Base-by-base conservation (phyloP, 2,888 invertebrate genomes). In the Buathra laborator region DNA sequence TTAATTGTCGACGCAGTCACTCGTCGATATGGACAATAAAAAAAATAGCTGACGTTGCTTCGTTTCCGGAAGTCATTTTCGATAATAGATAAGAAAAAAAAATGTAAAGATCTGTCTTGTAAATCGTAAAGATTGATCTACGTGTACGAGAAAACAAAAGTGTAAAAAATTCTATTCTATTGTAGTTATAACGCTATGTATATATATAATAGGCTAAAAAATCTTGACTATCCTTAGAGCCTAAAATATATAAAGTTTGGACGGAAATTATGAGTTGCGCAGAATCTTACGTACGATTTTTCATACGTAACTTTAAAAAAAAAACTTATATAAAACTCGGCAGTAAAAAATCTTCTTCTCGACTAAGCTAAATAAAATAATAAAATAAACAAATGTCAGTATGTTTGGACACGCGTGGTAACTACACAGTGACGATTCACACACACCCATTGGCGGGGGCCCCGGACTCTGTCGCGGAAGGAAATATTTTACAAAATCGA, bases 191-290 rank as follows among this genome's bases (percentile, higher is more conserved):
- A 37, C 64, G 68, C 51, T 43, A 77, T 71, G 24, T 56, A 67
- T 53, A 71, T 53, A 71, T 76, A 80, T 48, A 64, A 48, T 62
- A 67, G 53, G 53, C 53, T 80, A 53, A 44, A 62, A 84, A 56
- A 76, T 67, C 68, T 74, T 66, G 80, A 14, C 66, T 75, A 79
- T 81, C 59, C 37, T 75, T 66, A 67, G 43, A 71, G 66, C 62
- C 43, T 46, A 67, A 77, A 68, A 64, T 74, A 72, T 71, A 51
- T 53, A 53, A 77, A 83, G 84, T 84, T 84, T 86, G 86, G 87
- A 88, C 87, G 87, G 87, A 87, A 84, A 85, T 71, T 56, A 81
- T 77, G 75, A 85, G 85, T 82, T 51, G 80, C 53, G 66, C 70
- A 16, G 59, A 56, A 68, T 80, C 74, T 79, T 81, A 44, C 82